These are phyloP conservation scores for Melanotaenia boesemani DNA, from an alignment of 2,797 vertebrate genomes.

Conservation along the genomic window DNA sequence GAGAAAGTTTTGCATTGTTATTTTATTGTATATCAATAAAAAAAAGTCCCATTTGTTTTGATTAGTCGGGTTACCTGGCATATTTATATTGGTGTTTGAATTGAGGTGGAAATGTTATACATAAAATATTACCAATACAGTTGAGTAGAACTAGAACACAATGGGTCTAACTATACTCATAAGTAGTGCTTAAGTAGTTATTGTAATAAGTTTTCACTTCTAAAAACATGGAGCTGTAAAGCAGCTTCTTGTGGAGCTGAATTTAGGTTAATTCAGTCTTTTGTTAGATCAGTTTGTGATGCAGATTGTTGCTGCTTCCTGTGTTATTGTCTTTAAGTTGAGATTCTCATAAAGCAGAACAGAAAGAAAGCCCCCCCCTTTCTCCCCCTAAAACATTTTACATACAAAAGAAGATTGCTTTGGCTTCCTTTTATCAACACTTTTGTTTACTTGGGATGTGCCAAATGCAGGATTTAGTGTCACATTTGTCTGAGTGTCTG, in stretches of 20 bases:
- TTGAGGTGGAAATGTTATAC: neutral
- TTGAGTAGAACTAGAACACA: neutral
- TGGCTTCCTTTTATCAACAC: slow-evolving; percentile 70
- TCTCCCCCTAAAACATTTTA: slow-evolving; percentile 9
- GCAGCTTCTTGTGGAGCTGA: neutral
- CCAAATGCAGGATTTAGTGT: slow-evolving; percentile 78
- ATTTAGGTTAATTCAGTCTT: slow-evolving; percentile 33
- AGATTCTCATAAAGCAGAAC: slow-evolving; percentile 20
- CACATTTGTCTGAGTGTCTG: slow-evolving; percentile 73
- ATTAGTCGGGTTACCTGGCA: neutral
- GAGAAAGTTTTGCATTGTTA: neutral
- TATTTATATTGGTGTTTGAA: neutral
- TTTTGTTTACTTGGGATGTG: slow-evolving; percentile 73
- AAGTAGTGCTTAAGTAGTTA: neutral
- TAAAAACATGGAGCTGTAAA: neutral
- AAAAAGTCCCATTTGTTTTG: neutral
- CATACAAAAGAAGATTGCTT: slow-evolving; percentile 58
- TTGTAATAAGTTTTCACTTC: too few relatives aligned
- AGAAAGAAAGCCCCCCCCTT: neutral
- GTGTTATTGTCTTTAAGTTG: slow-evolving; percentile 26
- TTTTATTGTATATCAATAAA: neutral
- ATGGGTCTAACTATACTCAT: neutral
- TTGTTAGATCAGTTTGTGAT: slow-evolving; percentile 6
- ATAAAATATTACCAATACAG: neutral
- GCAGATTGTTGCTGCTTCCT: slow-evolving; percentile 21